Base-by-base conservation (phyloP, 2,113 vertebrate genomes). In the Rhizomys pruinosus region DNA sequence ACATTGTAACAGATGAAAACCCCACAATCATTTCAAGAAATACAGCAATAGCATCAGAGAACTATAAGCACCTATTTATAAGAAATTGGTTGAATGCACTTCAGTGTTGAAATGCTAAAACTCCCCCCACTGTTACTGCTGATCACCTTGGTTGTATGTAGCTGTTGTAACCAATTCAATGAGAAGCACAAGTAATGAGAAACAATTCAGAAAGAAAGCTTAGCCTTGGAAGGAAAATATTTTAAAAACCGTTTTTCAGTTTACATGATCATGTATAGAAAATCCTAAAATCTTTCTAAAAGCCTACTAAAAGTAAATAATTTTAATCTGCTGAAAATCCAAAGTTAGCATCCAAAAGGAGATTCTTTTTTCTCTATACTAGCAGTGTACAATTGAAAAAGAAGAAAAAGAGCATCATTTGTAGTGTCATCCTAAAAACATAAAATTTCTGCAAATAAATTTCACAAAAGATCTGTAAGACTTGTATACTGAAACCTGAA, bases 201-300 rank as follows among this genome's bases (percentile, higher is more conserved):
- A 52, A 7, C 11, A 52, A 52, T 52, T 52, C 47, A 52, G 11
- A 52, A 52, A 52, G 47, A 74, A 90, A 4, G 61, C 9, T 57
- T 20, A 85, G 39, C 5, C 17, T 63, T 81, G 57, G n/a, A 95
- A 77, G 69, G 39, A 71, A 91, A 87, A 66, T 4, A 61, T 71
- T 63, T 81, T 76, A 79, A 90, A 87, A 64, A 57, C 34, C n/a
- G 44, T 66, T 89, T n/a, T 94, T 92, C 4, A 59, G 59, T 32
- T 63, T 44, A 52, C 74, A 85, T 69, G 20, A 55, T 86, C 27
- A 2, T 71, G 1, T 82, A 79, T 1, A 87, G 34, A 87, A 88
- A 80, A 92, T 63, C 13, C 57, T 74, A 25, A 73, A 87, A 73
- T 2, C 12, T 37, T 23, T 89, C 71, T 19, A 82, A 74, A 52